These are phyloP conservation scores for Muraenolepis orangiensis DNA, from an alignment of 2,797 vertebrate species.

Conservation along the genomic window DNA sequence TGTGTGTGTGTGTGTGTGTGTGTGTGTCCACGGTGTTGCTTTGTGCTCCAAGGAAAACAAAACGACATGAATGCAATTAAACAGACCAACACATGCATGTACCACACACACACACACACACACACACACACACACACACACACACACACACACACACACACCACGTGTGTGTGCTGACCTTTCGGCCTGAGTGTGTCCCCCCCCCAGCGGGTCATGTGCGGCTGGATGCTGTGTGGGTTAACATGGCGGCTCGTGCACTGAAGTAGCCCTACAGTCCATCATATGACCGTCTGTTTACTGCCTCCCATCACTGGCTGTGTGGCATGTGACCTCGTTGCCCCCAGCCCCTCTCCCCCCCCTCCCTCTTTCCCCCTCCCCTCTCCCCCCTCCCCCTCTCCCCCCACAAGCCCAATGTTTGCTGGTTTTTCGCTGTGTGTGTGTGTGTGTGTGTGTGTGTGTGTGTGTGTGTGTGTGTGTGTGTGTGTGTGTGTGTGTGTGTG, in stretches of 20 bases:
- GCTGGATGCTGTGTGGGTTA: constrained; percentile 20
- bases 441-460: constrained; percentile 9
- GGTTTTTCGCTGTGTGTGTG: constrained; percentile 11
- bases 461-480: too few relatives aligned
- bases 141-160: too few relatives aligned
- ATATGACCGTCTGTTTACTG: constrained; percentile 22
- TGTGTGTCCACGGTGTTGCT: neutral
- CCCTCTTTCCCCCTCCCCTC: too few relatives aligned
- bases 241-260: constrained; percentile 17
- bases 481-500: neutral
- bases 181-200: too few relatives aligned
- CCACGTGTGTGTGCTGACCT: too few relatives aligned
- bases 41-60: neutral
- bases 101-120: too few relatives aligned
- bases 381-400: too few relatives aligned
- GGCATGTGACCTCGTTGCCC: constrained; percentile 45
- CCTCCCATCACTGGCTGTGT: neutral
- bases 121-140: too few relatives aligned
- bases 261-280: constrained; percentile 25
- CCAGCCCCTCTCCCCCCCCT: too few relatives aligned
- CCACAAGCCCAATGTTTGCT: constrained; percentile 29
- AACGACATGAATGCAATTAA: neutral
- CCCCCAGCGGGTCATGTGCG: constrained; percentile 20
- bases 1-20: neutral
- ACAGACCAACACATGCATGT: too few relatives aligned